A percentile compares a stretch with the other conserved stretches of the same genome.
Conservation (phyloP, 2,113 vertebrate species). For the Notechis scutatus region DNA sequence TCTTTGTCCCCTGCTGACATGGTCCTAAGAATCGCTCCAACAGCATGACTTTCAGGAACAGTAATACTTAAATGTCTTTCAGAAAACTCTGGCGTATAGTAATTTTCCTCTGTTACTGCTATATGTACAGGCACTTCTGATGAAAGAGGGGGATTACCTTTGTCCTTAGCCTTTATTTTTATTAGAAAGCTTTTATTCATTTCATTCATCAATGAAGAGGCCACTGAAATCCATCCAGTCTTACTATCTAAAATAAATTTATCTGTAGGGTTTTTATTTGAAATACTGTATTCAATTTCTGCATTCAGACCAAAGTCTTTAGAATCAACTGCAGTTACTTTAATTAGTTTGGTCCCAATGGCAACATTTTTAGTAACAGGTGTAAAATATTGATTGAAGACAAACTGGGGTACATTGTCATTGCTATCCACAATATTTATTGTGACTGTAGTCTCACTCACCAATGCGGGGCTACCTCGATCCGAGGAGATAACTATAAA, state of each 20-base stretch:
- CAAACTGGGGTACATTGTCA: slow-evolving; percentile 87
- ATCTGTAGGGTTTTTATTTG: slow-evolving; percentile 72
- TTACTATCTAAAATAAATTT: slow-evolving; percentile 85
- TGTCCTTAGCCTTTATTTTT: slow-evolving; percentile 83
- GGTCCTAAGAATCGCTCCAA: slow-evolving; percentile 81
- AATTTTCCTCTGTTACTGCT: slow-evolving; percentile 92
- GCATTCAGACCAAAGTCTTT: slow-evolving; percentile 95
- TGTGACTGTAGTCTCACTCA: slow-evolving; percentile 94
- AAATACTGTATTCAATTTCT: slow-evolving; percentile 84
- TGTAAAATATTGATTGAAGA: slow-evolving; percentile 79
- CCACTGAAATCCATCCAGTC: slow-evolving; percentile 88
- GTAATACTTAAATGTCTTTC: slow-evolving; percentile 85
- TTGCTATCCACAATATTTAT: slow-evolving; percentile 93
- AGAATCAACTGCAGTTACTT: slow-evolving; percentile 83
- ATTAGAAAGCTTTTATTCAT: slow-evolving; percentile 82
- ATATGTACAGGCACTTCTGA: slow-evolving; percentile 75
- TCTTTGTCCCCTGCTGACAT: slow-evolving; percentile 91
- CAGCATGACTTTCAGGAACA: slow-evolving; percentile 80
- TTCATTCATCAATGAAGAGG: slow-evolving; percentile 82
- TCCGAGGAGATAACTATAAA: slow-evolving; percentile 95
- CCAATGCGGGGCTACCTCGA: slow-evolving; percentile 79
- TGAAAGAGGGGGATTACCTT: slow-evolving; percentile 89
- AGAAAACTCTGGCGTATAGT: slow-evolving; percentile 93
- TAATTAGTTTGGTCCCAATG: slow-evolving; percentile 84
- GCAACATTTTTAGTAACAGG: slow-evolving; percentile 91